Evolutionary conservation across 2,797 vertebrate genomes (phyloP).

Genomic region (Scolopax rusticola): DNA sequence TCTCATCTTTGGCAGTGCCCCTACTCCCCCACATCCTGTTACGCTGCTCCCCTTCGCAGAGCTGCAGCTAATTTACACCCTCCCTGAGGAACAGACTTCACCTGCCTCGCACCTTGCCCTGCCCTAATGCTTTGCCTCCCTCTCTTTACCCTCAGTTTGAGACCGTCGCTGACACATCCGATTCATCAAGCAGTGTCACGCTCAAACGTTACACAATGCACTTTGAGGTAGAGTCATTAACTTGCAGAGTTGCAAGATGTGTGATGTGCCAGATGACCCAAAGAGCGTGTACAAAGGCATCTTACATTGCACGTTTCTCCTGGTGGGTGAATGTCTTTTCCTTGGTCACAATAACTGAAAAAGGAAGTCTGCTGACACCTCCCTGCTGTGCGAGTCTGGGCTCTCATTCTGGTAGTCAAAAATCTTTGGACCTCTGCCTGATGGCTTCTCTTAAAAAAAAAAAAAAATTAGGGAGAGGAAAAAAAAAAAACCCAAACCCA

Average conservation of each 20-base stretch:
- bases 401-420: not conserved
- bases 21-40: not conserved
- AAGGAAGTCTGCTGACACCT: not conserved
- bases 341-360: not conserved
- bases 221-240: conserved; percentile 86
- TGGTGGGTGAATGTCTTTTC: not conserved
- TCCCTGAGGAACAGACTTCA: not conserved
- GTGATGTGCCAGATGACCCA: not conserved
- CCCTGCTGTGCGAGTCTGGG: not conserved
- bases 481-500: no score
- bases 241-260: conserved; percentile 12
- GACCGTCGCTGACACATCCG: conserved; percentile 88
- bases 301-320: not conserved
- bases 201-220: conserved; percentile 93
- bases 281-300: not conserved
- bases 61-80: not conserved
- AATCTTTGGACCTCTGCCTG: not conserved
- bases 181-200: conserved; percentile 90
- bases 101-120: not conserved
- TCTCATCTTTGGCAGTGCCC: not conserved
- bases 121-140: conserved; percentile 17
- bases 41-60: not conserved
- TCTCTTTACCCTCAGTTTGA: conserved; percentile 91
- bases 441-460: not conserved
- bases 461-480: not conserved